Percentiles rank a stretch among this genome's conserved stretches.
Conservation (phyloP, 1,140 invertebrate genomes). For the Leptopilina boulardi region DNA sequence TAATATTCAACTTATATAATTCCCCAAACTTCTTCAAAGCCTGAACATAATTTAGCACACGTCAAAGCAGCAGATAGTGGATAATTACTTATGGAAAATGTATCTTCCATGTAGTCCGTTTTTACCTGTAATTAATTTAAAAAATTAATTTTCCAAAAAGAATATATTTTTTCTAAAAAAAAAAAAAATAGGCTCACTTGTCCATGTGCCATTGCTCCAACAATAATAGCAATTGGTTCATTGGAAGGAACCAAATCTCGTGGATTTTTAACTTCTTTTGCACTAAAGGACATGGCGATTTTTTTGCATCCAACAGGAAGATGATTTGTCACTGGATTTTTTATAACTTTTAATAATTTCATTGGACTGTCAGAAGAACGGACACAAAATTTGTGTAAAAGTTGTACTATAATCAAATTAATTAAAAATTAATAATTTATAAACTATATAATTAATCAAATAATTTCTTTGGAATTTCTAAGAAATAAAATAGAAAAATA, state of each 20-base stretch:
- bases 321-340: constrained; percentile 97
- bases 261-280: constrained; percentile 86
- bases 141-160: constrained; percentile 24
- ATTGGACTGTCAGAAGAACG: constrained; percentile 91
- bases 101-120: constrained; percentile 93
- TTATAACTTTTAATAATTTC: constrained; percentile 97
- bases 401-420: constrained; percentile 86
- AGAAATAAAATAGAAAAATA: too few species aligned
- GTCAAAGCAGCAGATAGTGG: constrained; percentile 97
- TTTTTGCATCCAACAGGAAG: constrained; percentile 96
- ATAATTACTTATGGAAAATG: constrained; percentile 95
- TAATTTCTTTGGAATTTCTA: too few species aligned
- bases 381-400: constrained; percentile 96
- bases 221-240: constrained; percentile 92
- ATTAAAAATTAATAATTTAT: constrained; percentile 69
- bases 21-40: constrained; percentile 97
- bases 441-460: too few species aligned
- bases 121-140: constrained; percentile 79
- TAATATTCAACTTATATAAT: constrained; percentile 79
- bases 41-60: constrained; percentile 96
- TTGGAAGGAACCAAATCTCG: constrained; percentile 87
- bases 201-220: constrained; percentile 99
- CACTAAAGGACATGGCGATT: constrained; percentile 92
- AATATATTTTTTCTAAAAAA: constrained; percentile 32
- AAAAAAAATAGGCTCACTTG: constrained; percentile 77